Evolutionary conservation across 1,140 invertebrate genomes (phyloP).

Genomic region (Drosophila repletoides): DNA sequence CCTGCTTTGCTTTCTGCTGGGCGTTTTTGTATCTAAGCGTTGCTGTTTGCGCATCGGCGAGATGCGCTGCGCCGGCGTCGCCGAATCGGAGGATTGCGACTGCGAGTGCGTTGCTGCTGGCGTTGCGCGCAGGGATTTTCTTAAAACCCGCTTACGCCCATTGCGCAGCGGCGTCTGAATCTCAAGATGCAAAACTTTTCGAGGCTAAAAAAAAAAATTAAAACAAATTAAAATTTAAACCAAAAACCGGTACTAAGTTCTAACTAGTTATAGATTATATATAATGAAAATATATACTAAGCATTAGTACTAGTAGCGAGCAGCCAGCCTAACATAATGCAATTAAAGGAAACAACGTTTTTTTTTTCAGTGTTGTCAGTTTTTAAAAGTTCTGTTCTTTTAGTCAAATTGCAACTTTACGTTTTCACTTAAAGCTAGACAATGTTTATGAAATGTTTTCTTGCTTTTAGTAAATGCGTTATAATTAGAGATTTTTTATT

Average conservation of each 20-base stretch:
- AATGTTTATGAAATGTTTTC: background rate
- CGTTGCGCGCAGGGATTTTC: conserved; percentile 21
- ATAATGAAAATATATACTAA: background rate
- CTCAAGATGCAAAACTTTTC: conserved; percentile 52
- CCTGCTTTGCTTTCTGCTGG: background rate
- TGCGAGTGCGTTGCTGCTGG: background rate
- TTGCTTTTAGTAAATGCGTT: too few relatives aligned
- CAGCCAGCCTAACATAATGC: background rate
- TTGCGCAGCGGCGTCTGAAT: conserved; percentile 59
- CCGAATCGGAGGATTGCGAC: conserved; percentile 8
- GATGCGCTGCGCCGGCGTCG: conserved; percentile 1
- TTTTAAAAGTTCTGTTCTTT: conserved; percentile 6
- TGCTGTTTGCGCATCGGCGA: conserved; percentile 57
- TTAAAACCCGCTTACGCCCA: conserved; percentile 57
- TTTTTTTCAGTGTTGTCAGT: background rate
- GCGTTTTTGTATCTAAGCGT: conserved; percentile 37
- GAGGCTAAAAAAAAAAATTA: conserved; percentile 30
- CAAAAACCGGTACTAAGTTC: background rate
- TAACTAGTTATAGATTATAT: background rate
- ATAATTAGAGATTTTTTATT: background rate
- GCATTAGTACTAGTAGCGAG: background rate
- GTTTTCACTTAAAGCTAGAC: background rate
- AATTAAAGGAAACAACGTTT: conserved; percentile 28
- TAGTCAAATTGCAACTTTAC: background rate
- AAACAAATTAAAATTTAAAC: conserved; percentile 5